Evolutionary conservation across 2,888 invertebrate species (phyloP).

Genomic region (Plebejus melissa): DNA sequence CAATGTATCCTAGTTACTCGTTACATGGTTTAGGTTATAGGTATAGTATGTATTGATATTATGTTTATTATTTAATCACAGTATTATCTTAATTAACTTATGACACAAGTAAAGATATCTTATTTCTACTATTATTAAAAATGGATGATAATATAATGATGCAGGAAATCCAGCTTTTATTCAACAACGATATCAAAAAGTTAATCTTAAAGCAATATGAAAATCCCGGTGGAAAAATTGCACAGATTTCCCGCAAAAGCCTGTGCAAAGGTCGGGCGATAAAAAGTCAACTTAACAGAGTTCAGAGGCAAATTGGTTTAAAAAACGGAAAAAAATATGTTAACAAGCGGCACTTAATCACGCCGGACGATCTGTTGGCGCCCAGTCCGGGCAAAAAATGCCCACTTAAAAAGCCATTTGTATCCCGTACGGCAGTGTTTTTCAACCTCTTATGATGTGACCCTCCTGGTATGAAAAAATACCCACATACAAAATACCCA

Average conservation of each 20-base stretch:
- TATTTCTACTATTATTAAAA: too few species aligned
- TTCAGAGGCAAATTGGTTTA: constrained; percentile 40
- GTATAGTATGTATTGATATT: too few species aligned
- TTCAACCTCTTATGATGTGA: too few species aligned
- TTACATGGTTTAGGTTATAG: too few species aligned
- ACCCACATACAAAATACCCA: too few species aligned
- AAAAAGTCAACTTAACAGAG: constrained; percentile 39
- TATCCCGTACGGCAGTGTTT: constrained; percentile 39
- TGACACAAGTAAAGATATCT: too few species aligned
- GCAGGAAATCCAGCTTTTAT: background rate
- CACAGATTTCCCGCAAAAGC: constrained; percentile 23
- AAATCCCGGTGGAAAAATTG: background rate
- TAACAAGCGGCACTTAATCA: constrained; percentile 53
- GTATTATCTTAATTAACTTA: too few species aligned
- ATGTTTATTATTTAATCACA: too few species aligned
- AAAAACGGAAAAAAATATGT: constrained; percentile 43
- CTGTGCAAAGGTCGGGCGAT: constrained; percentile 33
- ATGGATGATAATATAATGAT: background rate
- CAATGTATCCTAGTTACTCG: too few species aligned
- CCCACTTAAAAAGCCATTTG: constrained; percentile 61
- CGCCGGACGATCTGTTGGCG: constrained; percentile 57
- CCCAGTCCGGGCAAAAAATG: constrained; percentile 50
- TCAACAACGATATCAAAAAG: background rate
- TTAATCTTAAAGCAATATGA: background rate
- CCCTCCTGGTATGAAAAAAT: too few species aligned